Evolutionary conservation across 2,888 invertebrate genomes (phyloP), one percentile per base, ranked within the genome.

Genomic region (Yponomeuta cagnagella): DNA sequence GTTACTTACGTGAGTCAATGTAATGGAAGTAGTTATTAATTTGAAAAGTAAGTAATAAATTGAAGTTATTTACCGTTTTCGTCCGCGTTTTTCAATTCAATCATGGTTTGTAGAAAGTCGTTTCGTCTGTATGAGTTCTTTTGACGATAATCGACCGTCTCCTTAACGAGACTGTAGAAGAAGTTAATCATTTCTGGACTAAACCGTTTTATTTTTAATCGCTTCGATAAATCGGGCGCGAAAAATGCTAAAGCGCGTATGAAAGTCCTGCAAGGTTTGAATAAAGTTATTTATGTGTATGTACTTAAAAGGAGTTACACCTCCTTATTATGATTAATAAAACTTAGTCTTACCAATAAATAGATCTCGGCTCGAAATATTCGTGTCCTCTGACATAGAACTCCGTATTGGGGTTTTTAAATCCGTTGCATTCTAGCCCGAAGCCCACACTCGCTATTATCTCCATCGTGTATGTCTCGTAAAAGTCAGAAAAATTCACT

Each of bases 391-490:
- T 83, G 63, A 83, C 73, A 74, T 86, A 86, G 79, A 94, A 94
- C 75, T 94, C 93, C 0, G 94, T 93, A 69, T 93, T 81, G 0
- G 92, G 87, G 79, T 93, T 87, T 66, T 88, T 85, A 75, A 94
- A 93, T 52, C 93, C 93, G 76, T 94, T 93, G 75, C 93, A 93
- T 73, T 94, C 93, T n/a, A 94, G 85, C 33, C 94, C 94, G 77
- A 94, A 94, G 12, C 94, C 94, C 72, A 94, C 93, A 70, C 90
- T 93, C 0, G 94, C 94, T 48, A 94, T 93, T 2, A 94, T 93
- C 77, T 94, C 94, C 82, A 94, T 94, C 1, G 94, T 92, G 76
- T 93, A 94, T 75, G 93, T 92, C 5, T 93, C 93, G 74, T 93
- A 90, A 71, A 93, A 88, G 68, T 94, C 93, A 30, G 93, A 90